A percentile compares a stretch with the other conserved stretches of the same genome.
Conservation (phyloP, 1,140 invertebrate species). For the Listronotus bonariensis region DNA sequence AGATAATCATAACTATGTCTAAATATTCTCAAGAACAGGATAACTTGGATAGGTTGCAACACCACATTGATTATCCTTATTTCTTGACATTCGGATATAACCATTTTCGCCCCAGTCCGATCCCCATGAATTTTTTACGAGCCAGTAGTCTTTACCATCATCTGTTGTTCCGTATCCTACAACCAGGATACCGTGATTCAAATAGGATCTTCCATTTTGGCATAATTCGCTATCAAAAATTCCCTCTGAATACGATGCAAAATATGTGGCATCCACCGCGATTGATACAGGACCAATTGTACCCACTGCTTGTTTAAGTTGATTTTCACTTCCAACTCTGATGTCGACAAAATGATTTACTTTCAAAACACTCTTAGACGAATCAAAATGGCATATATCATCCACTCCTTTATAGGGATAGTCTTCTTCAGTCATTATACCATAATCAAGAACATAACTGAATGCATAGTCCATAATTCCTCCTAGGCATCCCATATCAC, state of each 20-base stretch:
- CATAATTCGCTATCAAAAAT: slow-evolving; percentile 68
- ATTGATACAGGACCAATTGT: slow-evolving; percentile 5
- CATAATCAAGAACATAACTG: no score
- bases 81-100: slow-evolving; percentile 66
- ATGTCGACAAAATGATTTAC: no score
- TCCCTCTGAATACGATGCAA: slow-evolving; percentile 9
- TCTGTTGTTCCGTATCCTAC: slow-evolving; percentile 74
- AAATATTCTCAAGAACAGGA: no score
- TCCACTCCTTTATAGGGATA: no score
- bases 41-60: slow-evolving; percentile 63
- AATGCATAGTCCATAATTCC: no score
- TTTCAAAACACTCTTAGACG: no score
- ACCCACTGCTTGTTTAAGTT: neutral
- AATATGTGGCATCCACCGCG: neutral
- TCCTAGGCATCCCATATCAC: no score
- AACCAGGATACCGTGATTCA: slow-evolving; percentile 58
- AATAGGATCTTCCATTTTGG: slow-evolving; percentile 65
- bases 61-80: slow-evolving; percentile 69
- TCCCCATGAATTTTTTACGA: slow-evolving; percentile 61
- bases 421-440: no score
- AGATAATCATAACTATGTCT: no score
- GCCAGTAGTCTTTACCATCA: slow-evolving; percentile 50
- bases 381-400: no score
- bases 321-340: no score
- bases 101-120: slow-evolving; percentile 65